Base-by-base conservation (phyloP, 2,113 vertebrate genomes). In the Python bivittatus region DNA sequence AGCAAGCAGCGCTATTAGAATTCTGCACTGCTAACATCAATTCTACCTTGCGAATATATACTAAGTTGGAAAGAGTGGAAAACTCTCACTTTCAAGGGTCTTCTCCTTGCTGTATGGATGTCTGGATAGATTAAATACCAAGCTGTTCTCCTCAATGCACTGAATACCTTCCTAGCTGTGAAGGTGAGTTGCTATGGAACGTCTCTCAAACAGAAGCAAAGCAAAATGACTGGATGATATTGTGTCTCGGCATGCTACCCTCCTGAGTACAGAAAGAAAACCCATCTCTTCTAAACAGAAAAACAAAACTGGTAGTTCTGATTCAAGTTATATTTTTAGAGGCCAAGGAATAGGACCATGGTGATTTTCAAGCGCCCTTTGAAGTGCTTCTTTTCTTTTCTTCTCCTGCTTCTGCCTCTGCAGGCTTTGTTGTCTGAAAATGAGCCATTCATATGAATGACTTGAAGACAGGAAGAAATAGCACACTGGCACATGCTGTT, bases 311-410 rank as follows among this genome's bases (percentile, higher is more conserved):
- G 54, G 57, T 90, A 92, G 52, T 79, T 94, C 15, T 60, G 92
- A 86, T 92, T 93, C 92, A 20, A 94, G 91, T 91, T 87, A 2
- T 94, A 93, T 95, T 95, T 96, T 96, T 92, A 54, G 91, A 61
- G 89, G 86, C 27, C 68, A 57, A 91, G 93, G 94, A 88, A 95
- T 83, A 93, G 91, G 84, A 92, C 85, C 61, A 79, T 84, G n/a
- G 56, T 91, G 33, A 91, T 96, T 86, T 84, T 95, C 90, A 94
- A 57, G 93, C 87, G 38, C 48, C 29, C 95, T 93, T 93, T 93
- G 91, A 87, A 87, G 58, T 89, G 91, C 11, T 61, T 48, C 1
- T 83, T 89, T 90, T 53, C 2, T 83, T 52, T 90, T 94, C 93
- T 96, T 95, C 20, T 87, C 64, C 44, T 95, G n/a, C 84, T 6